Base-by-base conservation (phyloP, 1,140 invertebrate species). In the Heterodera carotae region DNA sequence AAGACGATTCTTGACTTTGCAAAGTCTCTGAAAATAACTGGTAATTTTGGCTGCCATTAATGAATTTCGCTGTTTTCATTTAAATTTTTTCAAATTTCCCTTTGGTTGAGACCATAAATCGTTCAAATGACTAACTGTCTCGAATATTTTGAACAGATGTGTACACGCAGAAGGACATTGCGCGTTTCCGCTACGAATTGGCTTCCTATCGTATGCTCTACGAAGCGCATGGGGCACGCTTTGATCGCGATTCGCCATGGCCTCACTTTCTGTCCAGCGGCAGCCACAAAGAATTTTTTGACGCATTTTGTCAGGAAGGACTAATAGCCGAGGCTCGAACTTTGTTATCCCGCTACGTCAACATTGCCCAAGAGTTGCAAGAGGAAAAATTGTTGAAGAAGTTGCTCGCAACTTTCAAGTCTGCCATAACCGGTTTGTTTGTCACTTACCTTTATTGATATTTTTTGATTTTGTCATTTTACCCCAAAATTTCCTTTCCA, bases 151-250 rank as follows among this genome's bases (percentile, higher is more conserved):
- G 27, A 64, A 18, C 34, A 78, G 77, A 78, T 69, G 76, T 29
- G 39, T 78, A 66, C 60, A 77, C 75, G 10, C 12, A 48, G 22
- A 60, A 43, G 15, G 75, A 78, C n/a, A 79, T 78, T 62, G 77
- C 48, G 7, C 70, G 64, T 43, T 78, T 78, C 53, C 75, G 62
- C 36, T 78, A 64, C 39, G 77, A 78, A 76, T 27, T 78, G 15
- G 77, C 39, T 8, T 78, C 77, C 29, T 78, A 78, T 43, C 31
- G 76, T 8, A 33, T 78, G 33, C 39, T 78, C 15, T 76, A 64
- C 29, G 53, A 34, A 6, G 34, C 56, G 8, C n/a, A 76, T 18
- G 39, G 34, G 7, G 5, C 33, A 25, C 8, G 33, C 22, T 66
- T 27, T 29, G 48, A n/a, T 0, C 33, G 60, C n/a, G 53, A 73